These are phyloP conservation scores for Clamator glandarius DNA, from an alignment of 2,797 vertebrate genomes.

Conservation along the genomic window DNA sequence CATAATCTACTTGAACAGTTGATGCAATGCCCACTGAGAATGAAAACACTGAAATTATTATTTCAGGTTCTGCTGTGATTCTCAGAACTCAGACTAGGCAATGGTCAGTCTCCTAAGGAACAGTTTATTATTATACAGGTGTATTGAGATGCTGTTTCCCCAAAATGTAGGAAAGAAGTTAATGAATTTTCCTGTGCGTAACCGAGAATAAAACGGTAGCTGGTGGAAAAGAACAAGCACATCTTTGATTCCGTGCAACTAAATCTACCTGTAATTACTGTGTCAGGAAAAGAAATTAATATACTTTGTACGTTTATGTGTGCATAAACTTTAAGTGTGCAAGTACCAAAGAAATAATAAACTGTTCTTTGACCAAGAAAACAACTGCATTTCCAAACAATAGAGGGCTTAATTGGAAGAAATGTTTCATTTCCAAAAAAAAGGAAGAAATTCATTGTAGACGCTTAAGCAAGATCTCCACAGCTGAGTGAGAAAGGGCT, in stretches of 20 bases:
- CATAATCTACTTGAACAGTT: not conserved
- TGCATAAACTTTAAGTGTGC: too few species aligned
- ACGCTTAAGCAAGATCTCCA: not conserved
- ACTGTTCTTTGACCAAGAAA: not conserved
- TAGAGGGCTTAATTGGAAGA: constrained; percentile 15
- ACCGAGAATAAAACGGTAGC: not conserved
- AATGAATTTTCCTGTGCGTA: not conserved
- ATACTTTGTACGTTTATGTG: too few species aligned
- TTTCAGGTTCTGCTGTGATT: not conserved
- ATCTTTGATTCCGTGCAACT: too few species aligned
- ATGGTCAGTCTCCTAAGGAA: not conserved
- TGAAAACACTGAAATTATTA: not conserved
- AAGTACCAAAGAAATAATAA: not conserved
- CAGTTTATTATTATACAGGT: not conserved
- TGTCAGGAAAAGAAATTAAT: not conserved
- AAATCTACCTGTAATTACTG: not conserved
- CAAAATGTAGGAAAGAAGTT: not conserved
- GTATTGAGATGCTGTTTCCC: not conserved
- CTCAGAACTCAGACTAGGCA: not conserved
- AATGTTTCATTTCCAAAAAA: constrained; percentile 49
- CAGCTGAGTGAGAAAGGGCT: constrained; percentile 39
- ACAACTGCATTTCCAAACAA: constrained; percentile 27
- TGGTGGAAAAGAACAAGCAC: too few species aligned
- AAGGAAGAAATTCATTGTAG: not conserved
- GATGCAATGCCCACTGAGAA: not conserved